A percentile compares a stretch with the other conserved stretches of the same genome.
Evolutionary conservation across 2,797 vertebrate genomes (phyloP).

Genomic region (Microchirus variegatus): DNA sequence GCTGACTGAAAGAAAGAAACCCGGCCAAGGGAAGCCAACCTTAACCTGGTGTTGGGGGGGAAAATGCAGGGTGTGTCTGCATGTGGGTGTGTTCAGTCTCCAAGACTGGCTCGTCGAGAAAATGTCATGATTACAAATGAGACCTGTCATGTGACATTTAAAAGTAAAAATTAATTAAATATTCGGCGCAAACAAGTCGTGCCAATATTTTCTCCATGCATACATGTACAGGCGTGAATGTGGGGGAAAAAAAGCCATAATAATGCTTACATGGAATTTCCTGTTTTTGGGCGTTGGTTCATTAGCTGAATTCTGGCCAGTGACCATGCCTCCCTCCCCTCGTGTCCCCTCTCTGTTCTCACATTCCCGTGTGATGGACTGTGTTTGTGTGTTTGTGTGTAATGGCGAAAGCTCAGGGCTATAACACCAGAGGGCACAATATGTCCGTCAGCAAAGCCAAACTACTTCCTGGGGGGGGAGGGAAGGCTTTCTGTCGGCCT

Average conservation of each 20-base stretch:
- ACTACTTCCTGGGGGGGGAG: too few relatives aligned
- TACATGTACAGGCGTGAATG: neutral
- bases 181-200: neutral
- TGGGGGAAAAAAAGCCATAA: neutral
- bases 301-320: neutral
- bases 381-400: neutral
- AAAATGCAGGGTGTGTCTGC: conserved; percentile 49
- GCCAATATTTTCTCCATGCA: conserved; percentile 3
- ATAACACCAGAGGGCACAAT: conserved; percentile 56
- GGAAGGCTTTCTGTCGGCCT: neutral
- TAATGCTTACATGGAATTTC: conserved; percentile 28
- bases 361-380: neutral
- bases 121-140: conserved; percentile 4
- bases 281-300: conserved; percentile 45
- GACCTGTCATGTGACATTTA: neutral
- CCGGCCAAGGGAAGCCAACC: conserved; percentile 15
- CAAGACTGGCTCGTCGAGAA: conserved; percentile 11
- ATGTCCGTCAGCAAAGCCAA: conserved; percentile 9
- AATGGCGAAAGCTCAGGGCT: neutral
- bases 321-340: conserved; percentile 1
- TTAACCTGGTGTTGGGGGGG: neutral
- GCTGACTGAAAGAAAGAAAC: conserved; percentile 6
- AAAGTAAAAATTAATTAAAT: neutral
- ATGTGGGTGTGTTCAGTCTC: conserved; percentile 11
- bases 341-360: conserved; percentile 2